These are phyloP conservation scores for Xylocampa areola DNA, from an alignment of 2,888 invertebrate species.

Conservation along the genomic window DNA sequence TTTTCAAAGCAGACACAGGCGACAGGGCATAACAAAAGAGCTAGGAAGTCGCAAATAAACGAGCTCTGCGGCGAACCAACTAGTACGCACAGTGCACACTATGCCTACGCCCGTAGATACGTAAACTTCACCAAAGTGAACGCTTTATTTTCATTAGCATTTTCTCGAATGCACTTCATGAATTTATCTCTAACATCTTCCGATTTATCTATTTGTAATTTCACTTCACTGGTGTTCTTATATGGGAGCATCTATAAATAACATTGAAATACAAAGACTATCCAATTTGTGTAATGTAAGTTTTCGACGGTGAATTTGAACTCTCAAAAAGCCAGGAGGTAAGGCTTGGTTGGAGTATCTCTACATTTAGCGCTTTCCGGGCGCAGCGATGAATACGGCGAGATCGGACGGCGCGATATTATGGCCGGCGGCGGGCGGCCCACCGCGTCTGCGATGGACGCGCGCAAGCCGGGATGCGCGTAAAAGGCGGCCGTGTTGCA, in stretches of 20 bases:
- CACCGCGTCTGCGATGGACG: conserved; percentile 59
- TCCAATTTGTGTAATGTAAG: conserved; percentile 87
- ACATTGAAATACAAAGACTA: conserved; percentile 75
- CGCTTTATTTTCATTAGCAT: conserved; percentile 13
- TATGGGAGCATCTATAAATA: conserved; percentile 60
- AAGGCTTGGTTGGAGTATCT: conserved; percentile 79
- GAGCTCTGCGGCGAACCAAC: conserved; percentile 82
- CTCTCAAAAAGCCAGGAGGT: conserved; percentile 80
- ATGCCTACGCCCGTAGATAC: conserved; percentile 58
- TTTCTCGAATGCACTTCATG: conserved; percentile 17
- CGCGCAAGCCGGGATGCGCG: conserved; percentile 56
- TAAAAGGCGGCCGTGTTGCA: conserved; percentile 67
- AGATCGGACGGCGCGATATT: conserved; percentile 85
- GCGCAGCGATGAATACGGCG: conserved; percentile 81
- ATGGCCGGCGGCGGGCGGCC: conserved; percentile 68
- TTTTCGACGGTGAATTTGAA: conserved; percentile 77
- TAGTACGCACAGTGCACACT: conserved; percentile 69
- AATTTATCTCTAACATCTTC: conserved; percentile 37
- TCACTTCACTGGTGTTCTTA: conserved; percentile 52
- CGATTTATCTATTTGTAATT: conserved; percentile 40
- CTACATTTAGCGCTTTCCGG: conserved; percentile 82
- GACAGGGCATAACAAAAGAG: conserved; percentile 87
- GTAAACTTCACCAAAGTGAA: conserved; percentile 51
- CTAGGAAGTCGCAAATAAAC: conserved; percentile 87
- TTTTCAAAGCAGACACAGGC: conserved; percentile 88